Conservation (phyloP, 1,140 invertebrate species). For the Procambarus virginalis region DNA sequence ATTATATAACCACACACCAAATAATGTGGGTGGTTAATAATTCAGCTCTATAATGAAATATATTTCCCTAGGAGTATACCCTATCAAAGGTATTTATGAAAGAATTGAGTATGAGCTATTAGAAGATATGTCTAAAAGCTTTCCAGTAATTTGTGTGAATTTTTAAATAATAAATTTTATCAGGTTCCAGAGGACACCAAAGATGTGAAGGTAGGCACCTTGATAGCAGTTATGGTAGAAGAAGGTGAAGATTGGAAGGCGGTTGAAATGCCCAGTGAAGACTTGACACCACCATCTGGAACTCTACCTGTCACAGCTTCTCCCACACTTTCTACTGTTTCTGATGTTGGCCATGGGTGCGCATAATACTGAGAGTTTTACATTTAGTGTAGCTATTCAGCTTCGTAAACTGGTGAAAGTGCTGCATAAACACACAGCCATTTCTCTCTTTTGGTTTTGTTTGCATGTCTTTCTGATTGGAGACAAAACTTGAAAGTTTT, state of each 20-base stretch:
- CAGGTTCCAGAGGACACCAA: constrained; percentile 84
- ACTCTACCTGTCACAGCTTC: neutral
- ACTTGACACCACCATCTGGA: constrained; percentile 76
- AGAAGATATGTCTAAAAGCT: too few species aligned
- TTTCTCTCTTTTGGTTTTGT: too few species aligned
- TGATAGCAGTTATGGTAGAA: constrained; percentile 92
- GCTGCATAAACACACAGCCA: too few species aligned
- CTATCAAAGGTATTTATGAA: neutral
- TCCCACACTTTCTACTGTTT: neutral
- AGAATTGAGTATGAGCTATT: too few species aligned
- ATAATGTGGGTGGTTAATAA: too few species aligned
- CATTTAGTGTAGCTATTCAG: too few species aligned
- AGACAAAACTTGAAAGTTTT: too few species aligned
- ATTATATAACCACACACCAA: too few species aligned
- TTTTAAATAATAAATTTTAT: constrained; percentile 1
- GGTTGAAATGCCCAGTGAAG: constrained; percentile 77
- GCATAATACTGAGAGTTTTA: neutral
- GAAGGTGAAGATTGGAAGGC: constrained; percentile 84
- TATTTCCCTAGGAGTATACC: neutral
- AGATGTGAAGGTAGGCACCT: constrained; percentile 87
- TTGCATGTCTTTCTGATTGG: too few species aligned
- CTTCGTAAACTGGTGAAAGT: too few species aligned
- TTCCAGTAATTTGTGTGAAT: too few species aligned
- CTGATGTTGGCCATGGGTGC: constrained; percentile 22
- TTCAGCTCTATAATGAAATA: neutral